phyloP scores from a whole-genome alignment of 2,113 vertebrate genomes.

The Nycticryphes semicollaris region DNA sequence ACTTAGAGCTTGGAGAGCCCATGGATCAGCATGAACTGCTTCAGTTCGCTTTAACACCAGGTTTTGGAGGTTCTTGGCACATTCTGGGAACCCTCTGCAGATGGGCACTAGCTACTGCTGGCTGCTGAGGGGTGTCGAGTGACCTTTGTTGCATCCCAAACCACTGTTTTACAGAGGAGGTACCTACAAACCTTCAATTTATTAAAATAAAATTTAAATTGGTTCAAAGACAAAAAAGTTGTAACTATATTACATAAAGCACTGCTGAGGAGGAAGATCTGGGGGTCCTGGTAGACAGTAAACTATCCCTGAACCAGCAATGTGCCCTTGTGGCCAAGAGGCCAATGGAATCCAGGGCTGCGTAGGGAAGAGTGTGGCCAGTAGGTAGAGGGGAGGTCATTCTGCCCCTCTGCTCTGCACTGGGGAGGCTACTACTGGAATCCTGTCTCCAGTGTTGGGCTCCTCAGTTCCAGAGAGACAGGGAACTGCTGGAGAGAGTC shows the following conservation, averaged over 20 bases:
- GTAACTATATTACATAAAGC: neutral
- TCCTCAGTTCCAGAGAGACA: too few relatives aligned
- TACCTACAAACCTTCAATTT: neutral
- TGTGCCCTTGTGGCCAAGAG: too few relatives aligned
- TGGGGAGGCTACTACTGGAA: too few relatives aligned
- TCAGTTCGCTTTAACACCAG: fast-evolving
- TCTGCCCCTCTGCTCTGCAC: too few relatives aligned
- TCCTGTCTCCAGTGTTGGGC: too few relatives aligned
- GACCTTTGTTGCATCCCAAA: neutral
- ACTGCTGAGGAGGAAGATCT: too few relatives aligned
- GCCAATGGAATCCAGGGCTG: too few relatives aligned
- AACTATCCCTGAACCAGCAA: too few relatives aligned
- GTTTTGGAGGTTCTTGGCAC: neutral
- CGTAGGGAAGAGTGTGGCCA: too few relatives aligned
- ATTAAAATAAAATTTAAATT: neutral
- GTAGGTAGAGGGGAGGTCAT: too few relatives aligned
- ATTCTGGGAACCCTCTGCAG: neutral
- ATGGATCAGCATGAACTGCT: fast-evolving
- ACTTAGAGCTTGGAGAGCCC: neutral
- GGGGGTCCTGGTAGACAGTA: too few relatives aligned
- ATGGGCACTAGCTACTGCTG: fast-evolving
- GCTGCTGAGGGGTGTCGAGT: neutral
- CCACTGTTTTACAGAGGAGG: neutral
- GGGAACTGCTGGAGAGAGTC: too few relatives aligned
- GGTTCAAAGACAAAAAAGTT: neutral